These are phyloP conservation scores for Leuciscus idus DNA, from an alignment of 2,113 vertebrate genomes.

Conservation along the genomic window DNA sequence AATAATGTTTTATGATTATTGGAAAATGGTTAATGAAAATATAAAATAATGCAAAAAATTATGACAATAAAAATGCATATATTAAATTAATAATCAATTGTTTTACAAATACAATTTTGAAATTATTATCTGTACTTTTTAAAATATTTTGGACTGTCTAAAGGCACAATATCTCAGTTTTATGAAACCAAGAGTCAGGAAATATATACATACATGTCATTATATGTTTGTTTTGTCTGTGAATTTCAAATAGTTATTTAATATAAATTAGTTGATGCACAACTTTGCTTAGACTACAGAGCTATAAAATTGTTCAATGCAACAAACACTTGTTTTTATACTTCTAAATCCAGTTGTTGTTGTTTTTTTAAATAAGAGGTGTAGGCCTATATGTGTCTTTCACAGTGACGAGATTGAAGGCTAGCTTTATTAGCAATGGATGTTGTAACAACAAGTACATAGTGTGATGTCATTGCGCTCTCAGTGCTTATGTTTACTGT, in stretches of 20 bases:
- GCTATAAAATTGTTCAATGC: background rate
- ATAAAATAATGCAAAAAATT: background rate
- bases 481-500: constrained; percentile 20
- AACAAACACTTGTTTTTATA: background rate
- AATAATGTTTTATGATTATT: background rate
- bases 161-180: background rate
- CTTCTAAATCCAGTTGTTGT: background rate
- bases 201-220: background rate
- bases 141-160: background rate
- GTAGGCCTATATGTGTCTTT: background rate
- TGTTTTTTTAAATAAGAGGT: background rate
- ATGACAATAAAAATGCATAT: background rate
- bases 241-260: background rate
- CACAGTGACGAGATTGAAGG: background rate
- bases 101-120: background rate
- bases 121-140: background rate
- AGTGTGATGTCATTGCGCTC: constrained; percentile 36
- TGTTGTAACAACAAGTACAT: background rate
- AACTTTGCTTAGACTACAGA: background rate
- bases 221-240: background rate
- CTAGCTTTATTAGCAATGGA: background rate
- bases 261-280: background rate
- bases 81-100: too few relatives aligned
- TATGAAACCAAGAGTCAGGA: background rate
- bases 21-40: background rate